Percentiles rank a stretch among this genome's conserved stretches.
Evolutionary conservation across 2,113 vertebrate species (phyloP).

Genomic region (Hippocampus barbouri): DNA sequence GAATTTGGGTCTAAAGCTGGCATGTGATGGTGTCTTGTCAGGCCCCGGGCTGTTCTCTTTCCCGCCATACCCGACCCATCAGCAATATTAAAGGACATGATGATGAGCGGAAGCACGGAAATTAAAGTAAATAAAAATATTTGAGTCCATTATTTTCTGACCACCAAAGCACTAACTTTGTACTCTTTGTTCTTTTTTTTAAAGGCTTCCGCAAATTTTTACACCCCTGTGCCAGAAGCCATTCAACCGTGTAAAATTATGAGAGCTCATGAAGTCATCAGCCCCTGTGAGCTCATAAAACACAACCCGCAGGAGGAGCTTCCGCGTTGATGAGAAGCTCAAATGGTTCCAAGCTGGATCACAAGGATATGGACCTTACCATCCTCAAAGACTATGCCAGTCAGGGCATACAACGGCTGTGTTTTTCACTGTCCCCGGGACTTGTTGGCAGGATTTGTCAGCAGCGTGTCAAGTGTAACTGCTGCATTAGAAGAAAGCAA

Average conservation of each 20-base stretch:
- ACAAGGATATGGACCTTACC: background rate
- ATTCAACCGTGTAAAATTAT: slow-evolving; percentile 27
- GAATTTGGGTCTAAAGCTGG: background rate
- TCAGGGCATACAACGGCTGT: background rate
- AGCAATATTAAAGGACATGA: slow-evolving; percentile 58
- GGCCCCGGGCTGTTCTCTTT: slow-evolving; percentile 52
- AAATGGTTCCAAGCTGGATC: background rate
- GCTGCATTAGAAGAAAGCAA: background rate
- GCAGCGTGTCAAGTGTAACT: background rate
- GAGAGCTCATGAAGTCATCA: background rate
- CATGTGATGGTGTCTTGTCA: slow-evolving; percentile 21
- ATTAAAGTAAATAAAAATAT: slow-evolving; percentile 17
- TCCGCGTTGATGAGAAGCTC: background rate
- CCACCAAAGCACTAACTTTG: background rate
- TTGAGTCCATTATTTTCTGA: background rate
- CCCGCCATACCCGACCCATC: slow-evolving; percentile 59
- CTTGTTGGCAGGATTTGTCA: background rate
- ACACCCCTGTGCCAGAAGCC: slow-evolving; percentile 37
- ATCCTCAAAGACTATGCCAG: background rate
- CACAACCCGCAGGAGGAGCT: background rate
- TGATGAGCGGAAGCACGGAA: slow-evolving; percentile 45
- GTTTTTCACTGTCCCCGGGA: background rate
- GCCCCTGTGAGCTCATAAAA: background rate
- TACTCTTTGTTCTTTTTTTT: background rate
- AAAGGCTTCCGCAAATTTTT: slow-evolving; percentile 16